Percentiles rank a stretch among this genome's conserved stretches.
Evolutionary conservation across 2,113 vertebrate genomes (phyloP).

Genomic region (Neogobius melanostomus): DNA sequence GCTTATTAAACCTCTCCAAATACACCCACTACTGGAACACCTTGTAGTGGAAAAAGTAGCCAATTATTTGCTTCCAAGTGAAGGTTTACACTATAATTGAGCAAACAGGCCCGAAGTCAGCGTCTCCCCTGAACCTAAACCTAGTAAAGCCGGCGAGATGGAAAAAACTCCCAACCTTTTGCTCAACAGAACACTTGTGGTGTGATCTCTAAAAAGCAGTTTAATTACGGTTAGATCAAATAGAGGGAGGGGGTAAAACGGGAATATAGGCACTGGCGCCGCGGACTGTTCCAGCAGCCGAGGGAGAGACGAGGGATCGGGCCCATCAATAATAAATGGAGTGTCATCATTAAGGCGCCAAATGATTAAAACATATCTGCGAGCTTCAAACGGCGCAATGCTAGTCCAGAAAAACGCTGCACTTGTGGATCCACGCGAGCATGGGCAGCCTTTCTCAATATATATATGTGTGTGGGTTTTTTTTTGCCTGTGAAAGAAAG

Average conservation of each 20-base stretch:
- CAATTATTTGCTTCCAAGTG: no score
- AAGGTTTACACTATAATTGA: no score
- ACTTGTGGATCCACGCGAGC: conserved; percentile 52
- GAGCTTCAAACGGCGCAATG: conserved; percentile 79
- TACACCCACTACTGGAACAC: no score
- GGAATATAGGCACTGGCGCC: conserved; percentile 55
- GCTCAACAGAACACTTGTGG: conserved; percentile 65
- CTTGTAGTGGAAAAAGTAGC: no score
- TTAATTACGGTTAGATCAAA: conserved; percentile 76
- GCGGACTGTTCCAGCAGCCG: conserved; percentile 42
- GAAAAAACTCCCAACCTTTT: conserved; percentile 40
- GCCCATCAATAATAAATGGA: conserved; percentile 89
- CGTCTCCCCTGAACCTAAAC: no score
- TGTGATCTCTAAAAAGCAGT: conserved; percentile 68
- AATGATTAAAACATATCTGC: conserved; percentile 89
- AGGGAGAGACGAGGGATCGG: conserved; percentile 71
- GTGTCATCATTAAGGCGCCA: conserved; percentile 85
- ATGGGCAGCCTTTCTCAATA: conserved; percentile 34
- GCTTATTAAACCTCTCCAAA: no score
- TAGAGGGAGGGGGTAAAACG: conserved; percentile 57
- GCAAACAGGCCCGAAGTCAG: no score
- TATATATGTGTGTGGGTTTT: no score
- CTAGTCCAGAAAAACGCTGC: conserved; percentile 60
- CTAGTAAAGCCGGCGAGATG: no score
- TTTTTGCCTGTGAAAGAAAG: conserved; percentile 61